Conservation (phyloP, 2,113 vertebrate genomes). For the Lepus europaeus region DNA sequence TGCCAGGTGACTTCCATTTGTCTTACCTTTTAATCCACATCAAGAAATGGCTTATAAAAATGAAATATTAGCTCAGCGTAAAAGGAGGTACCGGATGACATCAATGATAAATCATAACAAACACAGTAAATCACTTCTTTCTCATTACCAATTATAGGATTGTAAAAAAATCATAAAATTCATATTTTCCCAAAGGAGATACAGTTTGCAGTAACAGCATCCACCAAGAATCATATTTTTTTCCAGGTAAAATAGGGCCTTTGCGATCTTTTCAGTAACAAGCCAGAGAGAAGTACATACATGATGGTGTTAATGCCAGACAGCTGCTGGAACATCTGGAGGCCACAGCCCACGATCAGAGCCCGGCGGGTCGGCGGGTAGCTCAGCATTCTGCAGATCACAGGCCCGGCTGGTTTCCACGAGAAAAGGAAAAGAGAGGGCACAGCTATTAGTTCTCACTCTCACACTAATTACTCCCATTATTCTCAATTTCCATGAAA, state of each 20-base stretch:
- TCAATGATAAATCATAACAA: constrained; percentile 15
- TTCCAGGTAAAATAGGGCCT: neutral
- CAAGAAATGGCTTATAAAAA: constrained; percentile 44
- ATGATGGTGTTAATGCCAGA: constrained; percentile 99
- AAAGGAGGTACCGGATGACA: neutral
- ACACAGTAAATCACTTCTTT: constrained; percentile 34
- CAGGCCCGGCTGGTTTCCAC: constrained; percentile 91
- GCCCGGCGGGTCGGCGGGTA: constrained; percentile 96
- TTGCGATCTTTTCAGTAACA: constrained; percentile 74
- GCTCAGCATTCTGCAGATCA: constrained; percentile 98
- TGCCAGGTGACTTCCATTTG: neutral
- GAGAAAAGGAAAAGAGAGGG: constrained; percentile 83
- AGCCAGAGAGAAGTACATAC: constrained; percentile 91
- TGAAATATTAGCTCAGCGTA: neutral
- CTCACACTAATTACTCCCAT: constrained; percentile 12
- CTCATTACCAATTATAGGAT: neutral
- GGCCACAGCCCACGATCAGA: constrained; percentile 96
- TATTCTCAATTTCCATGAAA: constrained; percentile 71
- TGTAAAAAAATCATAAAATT: neutral
- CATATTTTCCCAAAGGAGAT: constrained; percentile 7
- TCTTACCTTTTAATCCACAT: constrained; percentile 20
- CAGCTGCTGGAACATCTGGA: constrained; percentile 99
- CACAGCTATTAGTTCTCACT: constrained; percentile 79
- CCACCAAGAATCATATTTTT: neutral
- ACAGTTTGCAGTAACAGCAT: neutral